Evolutionary conservation across 2,888 invertebrate species (phyloP), one percentile per base, ranked within the genome.

Genomic region (Lepidochrysops patricia): DNA sequence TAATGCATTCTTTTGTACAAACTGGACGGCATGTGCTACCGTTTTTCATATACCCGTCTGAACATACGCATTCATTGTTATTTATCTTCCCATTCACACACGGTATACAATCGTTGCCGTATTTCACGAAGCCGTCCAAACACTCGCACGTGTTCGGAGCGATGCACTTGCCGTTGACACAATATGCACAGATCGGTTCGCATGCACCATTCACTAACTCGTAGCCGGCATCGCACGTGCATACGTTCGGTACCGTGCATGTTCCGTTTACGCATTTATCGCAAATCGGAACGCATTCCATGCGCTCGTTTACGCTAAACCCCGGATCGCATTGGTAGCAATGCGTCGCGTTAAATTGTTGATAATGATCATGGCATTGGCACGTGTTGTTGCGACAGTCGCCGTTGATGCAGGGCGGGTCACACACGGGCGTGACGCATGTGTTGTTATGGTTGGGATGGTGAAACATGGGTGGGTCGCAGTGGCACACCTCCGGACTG

Each of bases 51-150:
- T 84, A 93, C 0, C 92, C 93, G 2, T 76, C 68, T 19, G 82
- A 76, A 68, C 94, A 94, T 26, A 74, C 82, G 72, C 94, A 94
- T 1, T 84, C 77, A 54, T 92, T 91, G 0, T 89, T 90, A 0
- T 89, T 65, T 64, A 84, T 84, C 13, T 62, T 61, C 4, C 82
- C 81, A 60, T 82, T 86, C 64, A 91, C 70, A 60, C 71, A 73
- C 12, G 70, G 70, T 25, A 60, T 61, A 37, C 72, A 72, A 23
- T 58, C 63, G 9, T 61, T 61, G 57, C 69, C 66, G 2, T 61
- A 56, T 35, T 65, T 60, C 50, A 6, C 67, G 34, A 66, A 72
- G 62, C 48, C 60, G n/a, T 62, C 69, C 64, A 58, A 61, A 57
- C 60, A 66, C 59, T 62, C 57, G 49, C 67, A 67, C 5, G 58